Evolutionary conservation across 2,797 vertebrate genomes (phyloP).

Genomic region (Dipus sagitta): DNA sequence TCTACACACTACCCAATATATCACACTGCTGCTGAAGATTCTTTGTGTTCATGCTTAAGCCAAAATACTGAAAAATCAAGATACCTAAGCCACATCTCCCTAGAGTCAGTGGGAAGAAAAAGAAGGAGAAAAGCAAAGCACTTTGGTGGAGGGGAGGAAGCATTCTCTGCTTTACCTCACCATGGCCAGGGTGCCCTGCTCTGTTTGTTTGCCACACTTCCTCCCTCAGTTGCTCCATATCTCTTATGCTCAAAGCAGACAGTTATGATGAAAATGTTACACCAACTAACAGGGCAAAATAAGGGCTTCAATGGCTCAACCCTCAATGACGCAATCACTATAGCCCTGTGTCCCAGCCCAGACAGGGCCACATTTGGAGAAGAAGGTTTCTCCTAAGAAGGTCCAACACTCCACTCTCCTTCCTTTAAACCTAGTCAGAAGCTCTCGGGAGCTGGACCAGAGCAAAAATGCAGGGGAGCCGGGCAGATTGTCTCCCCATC

Average conservation of each 20-base stretch:
- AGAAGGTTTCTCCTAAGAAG: background rate
- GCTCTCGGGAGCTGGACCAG: background rate
- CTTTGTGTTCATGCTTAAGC: background rate
- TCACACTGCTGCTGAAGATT: background rate
- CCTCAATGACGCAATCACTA: background rate
- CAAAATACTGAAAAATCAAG: slow-evolving; percentile 38
- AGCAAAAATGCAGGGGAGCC: background rate
- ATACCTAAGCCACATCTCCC: background rate
- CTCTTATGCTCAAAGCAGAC: slow-evolving; percentile 36
- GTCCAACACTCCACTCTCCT: background rate
- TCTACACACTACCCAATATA: background rate
- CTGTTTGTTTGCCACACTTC: slow-evolving; percentile 48
- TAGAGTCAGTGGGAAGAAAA: background rate
- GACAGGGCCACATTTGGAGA: background rate
- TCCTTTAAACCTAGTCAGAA: background rate
- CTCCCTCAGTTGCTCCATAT: slow-evolving; percentile 47
- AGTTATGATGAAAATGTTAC: slow-evolving; percentile 58
- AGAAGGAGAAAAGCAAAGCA: background rate
- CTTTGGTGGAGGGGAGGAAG: background rate
- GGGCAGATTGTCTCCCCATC: background rate
- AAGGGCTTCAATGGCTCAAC: background rate
- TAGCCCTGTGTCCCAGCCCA: background rate
- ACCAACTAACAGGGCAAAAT: slow-evolving; percentile 19
- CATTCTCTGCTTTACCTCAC: background rate
- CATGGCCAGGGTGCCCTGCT: background rate